Base-by-base conservation (phyloP, 2,888 invertebrate species). In the Epinotia brunnichana region DNA sequence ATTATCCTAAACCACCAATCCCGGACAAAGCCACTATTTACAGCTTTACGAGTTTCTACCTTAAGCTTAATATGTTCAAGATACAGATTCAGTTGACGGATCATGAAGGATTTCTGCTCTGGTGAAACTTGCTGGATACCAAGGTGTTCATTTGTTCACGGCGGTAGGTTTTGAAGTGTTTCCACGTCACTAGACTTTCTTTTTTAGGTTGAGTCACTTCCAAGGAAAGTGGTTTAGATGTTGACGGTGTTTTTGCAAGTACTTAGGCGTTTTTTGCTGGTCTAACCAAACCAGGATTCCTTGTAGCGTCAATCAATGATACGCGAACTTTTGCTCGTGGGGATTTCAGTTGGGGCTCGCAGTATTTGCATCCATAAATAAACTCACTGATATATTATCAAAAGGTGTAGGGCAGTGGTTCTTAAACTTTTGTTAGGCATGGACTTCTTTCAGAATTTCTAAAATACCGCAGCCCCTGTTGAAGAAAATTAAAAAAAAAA, bases 121-220 rank as follows among this genome's bases (percentile, higher is more conserved):
- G 83, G 75, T 80, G 81, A 80, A 82, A 77, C 82, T 83, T 84
- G 83, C 81, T 85, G n/a, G 24, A 62, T 85, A 79, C 82, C 88
- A 90, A 92, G 91, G 92, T 88, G 91, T 92, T 90, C 90, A 82
- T 87, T 91, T 91, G 90, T 89, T 91, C 88, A 90, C 84, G 79
- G 78, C 81, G 84, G 82, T 79, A 80, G 80, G 78, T 81, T 82
- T n/a, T 84, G 83, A 85, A 85, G 83, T 84, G 81, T 84, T 84
- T 85, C 77, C 87, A 82, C 90, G 88, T 89, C 91, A 90, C 78
- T 82, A 80, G 74, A 69, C 61, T 74, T 69, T 70, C 61, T 29
- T 76, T 83, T 82, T 82, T 79, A 74, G 57, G 54, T 74, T 39
- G 48, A 67, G 63, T 61, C 68, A 71, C 59, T 73, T 72, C 71